Base-by-base conservation (phyloP, 2,888 invertebrate species). In the Parasteatoda lunata region DNA sequence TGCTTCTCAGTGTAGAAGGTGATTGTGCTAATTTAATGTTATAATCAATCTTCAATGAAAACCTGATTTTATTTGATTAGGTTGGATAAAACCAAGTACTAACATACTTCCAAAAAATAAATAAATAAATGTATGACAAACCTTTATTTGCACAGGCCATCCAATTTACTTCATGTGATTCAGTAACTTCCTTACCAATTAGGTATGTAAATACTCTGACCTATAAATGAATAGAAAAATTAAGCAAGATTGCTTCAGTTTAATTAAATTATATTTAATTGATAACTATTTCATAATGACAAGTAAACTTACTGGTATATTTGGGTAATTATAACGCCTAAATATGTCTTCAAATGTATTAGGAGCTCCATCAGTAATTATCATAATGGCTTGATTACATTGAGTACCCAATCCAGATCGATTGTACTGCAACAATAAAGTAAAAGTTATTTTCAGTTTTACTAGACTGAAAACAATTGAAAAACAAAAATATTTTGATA, bases 111-210 rank as follows among this genome's bases (percentile, higher is more conserved):
- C 0, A 30, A 30, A 30, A 30, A 30, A 30, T 1, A 30, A 30
- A 30, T 1, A n/a, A 52, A 51, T 54, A 54, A 54, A 54, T 3
- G 6, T n/a, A 9, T 59, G 13, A 78, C 88, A 90, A 92, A 96
- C 99, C 99, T 94, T 97, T 95, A 92, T 99, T 99, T 48, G 96
- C 96, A 92, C 99, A 99, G 76, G 99, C 99, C 97, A 99, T 99
- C 97, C 97, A 97, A 91, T 97, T 96, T 89, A 98, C 96, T 91
- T 98, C 97, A 89, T 96, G 94, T 76, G 97, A 96, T 92, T 99
- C 98, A 54, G 97, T 96, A 3, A 97, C 96, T 92, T 99, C 98
- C 92, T 96, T 94, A 89, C 98, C 99, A 93, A 99, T 98, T 91
- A 99, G 94, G 93, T 98, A 99, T 66, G 99, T 98, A 93, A 99